phyloP scores from a whole-genome alignment of 2,888 invertebrate genomes.

The Salpingus planirostris region DNA sequence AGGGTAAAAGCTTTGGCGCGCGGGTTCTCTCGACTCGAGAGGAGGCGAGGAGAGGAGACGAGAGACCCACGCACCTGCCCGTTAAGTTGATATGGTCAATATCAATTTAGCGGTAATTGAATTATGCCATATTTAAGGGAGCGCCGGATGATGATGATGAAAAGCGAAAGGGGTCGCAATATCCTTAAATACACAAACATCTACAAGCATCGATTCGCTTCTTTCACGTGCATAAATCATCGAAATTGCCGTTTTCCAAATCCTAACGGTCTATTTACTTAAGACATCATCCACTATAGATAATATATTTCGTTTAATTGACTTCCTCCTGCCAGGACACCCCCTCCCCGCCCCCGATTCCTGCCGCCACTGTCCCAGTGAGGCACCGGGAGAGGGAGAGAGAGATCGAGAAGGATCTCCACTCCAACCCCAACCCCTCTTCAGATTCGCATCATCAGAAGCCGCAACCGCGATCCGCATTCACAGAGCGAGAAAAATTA shows the following conservation, averaged over 20 bases:
- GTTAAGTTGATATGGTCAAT: constrained; percentile 28
- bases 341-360: constrained; percentile 6
- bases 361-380: too few species aligned
- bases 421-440: too few species aligned
- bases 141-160: constrained; percentile 17
- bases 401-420: too few species aligned
- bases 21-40: too few species aligned
- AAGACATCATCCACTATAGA: constrained; percentile 26
- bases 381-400: too few species aligned
- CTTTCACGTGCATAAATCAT: constrained; percentile 20
- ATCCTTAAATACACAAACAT: constrained; percentile 21
- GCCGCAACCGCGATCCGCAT: too few species aligned
- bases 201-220: constrained; percentile 18
- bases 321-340: constrained; percentile 11
- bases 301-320: constrained; percentile 24
- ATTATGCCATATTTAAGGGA: constrained; percentile 24
- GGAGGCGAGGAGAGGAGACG: too few species aligned
- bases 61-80: constrained; percentile 20
- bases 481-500: too few species aligned
- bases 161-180: constrained; percentile 22
- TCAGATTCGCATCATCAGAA: too few species aligned
- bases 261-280: constrained; percentile 26
- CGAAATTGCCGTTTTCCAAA: constrained; percentile 21
- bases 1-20: constrained; percentile 17
- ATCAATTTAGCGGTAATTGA: constrained; percentile 31